Evolutionary conservation across 1,140 invertebrate species (phyloP).

Genomic region (Drosophila orosa): DNA sequence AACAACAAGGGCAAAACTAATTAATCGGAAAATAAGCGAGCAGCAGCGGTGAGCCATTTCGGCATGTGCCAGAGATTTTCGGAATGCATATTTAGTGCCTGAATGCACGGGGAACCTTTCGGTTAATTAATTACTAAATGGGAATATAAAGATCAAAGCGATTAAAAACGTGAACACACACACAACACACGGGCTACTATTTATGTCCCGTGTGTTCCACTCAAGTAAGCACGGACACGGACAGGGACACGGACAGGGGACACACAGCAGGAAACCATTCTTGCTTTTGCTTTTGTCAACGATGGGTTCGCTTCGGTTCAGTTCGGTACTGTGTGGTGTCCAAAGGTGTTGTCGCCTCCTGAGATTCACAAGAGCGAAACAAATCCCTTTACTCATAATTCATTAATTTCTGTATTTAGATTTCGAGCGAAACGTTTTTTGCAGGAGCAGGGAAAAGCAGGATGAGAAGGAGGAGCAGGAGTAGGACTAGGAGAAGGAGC

Average conservation of each 20-base stretch:
- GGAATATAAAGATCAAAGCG: conserved; percentile 72
- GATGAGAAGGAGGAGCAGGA: neutral
- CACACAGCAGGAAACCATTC: conserved; percentile 24
- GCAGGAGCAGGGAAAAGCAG: neutral
- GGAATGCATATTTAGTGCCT: conserved; percentile 49
- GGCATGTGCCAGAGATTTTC: conserved; percentile 33
- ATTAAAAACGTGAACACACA: conserved; percentile 50
- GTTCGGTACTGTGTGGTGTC: no score
- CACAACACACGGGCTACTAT: conserved; percentile 56
- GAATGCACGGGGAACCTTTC: conserved; percentile 56
- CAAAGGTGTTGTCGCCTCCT: conserved; percentile 46
- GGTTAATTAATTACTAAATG: conserved; percentile 75
- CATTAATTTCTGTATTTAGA: conserved; percentile 81
- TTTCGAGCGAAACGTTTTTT: conserved; percentile 48
- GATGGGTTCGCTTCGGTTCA: no score
- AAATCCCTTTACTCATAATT: conserved; percentile 78
- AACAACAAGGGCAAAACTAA: conserved; percentile 22
- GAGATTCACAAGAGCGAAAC: conserved; percentile 67
- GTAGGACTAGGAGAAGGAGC: neutral
- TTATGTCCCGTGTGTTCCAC: conserved; percentile 67
- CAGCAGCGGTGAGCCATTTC: conserved; percentile 17
- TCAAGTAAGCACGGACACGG: conserved; percentile 54
- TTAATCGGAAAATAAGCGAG: conserved; percentile 54
- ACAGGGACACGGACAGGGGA: conserved; percentile 1
- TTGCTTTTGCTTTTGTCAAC: conserved; percentile 8